Evolutionary conservation across 2,113 vertebrate species (phyloP), one percentile per base, ranked within the genome.

Genomic region (Micronycteris hirsuta): DNA sequence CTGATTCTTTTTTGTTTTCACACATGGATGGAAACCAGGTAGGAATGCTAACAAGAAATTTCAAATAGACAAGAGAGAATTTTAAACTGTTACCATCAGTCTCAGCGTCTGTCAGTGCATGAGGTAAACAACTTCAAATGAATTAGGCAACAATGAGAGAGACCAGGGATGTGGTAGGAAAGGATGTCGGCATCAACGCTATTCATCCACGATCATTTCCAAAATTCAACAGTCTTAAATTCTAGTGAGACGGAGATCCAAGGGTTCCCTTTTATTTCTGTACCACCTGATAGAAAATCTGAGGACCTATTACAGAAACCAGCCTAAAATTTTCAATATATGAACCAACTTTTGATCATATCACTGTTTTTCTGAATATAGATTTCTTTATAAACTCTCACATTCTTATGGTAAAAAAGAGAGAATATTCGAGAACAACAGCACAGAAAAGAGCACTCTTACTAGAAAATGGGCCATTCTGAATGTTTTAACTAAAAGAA

Each of bases 31-130:
- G 95, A 96, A 97, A 90, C 93, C 58, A 92, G 94, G 86, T 88
- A 96, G 87, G 97, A 97, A 96, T 97, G 93, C 94, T 97, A 97
- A 97, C 80, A 87, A 95, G 96, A 98, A 97, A 96, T 97, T 97
- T 98, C 91, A 97, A 96, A 96, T 26, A 95, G 91, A 96, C 96
- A 80, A 97, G 89, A 97, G 88, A 94, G 94, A 97, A 97, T 96
- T 97, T 96, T 94, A 96, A 97, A 96, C 95, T 68, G 83, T 93
- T 93, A 81, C 76, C 84, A 88, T 94, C 93, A 77, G 36, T 94
- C 91, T 83, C 38, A 0, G 80, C 65, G 85, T 89, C 95, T 89
- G 85, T 85, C 97, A 82, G 84, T 2, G 6, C 95, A 81, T 68
- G 86, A 97, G 93, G 71, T 90, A 97, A 97, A 95, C 93, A 97